Percentiles rank a stretch among this genome's conserved stretches.
phyloP scores from a whole-genome alignment of 1,140 invertebrate species.

The Neodiprion lecontei region DNA sequence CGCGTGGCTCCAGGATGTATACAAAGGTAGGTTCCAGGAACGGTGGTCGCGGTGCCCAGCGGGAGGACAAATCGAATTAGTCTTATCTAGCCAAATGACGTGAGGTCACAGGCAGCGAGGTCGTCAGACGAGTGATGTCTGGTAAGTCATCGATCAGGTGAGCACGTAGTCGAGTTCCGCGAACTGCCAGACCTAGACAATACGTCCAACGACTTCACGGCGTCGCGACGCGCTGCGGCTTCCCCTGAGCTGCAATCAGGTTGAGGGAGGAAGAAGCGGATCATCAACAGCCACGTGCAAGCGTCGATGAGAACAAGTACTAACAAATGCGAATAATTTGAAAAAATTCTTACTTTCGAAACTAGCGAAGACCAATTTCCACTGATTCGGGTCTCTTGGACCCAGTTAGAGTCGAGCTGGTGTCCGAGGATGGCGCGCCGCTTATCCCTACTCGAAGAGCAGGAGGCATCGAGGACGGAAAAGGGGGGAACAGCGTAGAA shows the following conservation, averaged over 20 bases:
- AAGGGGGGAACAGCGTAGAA: background rate
- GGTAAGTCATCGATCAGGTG: background rate
- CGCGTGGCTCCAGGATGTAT: background rate
- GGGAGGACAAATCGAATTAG: conserved; percentile 7
- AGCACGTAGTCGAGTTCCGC: conserved; percentile 6
- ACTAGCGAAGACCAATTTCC: background rate
- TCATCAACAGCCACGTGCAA: background rate
- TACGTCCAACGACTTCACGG: background rate
- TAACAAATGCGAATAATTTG: background rate
- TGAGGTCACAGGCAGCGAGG: background rate
- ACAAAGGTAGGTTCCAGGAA: background rate
- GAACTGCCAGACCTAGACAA: conserved; percentile 17
- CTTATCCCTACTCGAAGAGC: background rate
- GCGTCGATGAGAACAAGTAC: background rate
- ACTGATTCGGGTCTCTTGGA: background rate
- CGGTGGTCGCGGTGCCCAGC: background rate
- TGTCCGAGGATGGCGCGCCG: background rate
- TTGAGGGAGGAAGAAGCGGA: background rate
- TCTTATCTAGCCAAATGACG: background rate
- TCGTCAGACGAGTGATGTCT: background rate
- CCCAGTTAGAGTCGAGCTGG: background rate
- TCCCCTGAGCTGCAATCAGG: no score
- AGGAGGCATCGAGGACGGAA: background rate
- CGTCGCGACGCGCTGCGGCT: no score
- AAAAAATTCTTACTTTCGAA: no score